A percentile compares a stretch with the other conserved stretches of the same genome.
Evolutionary conservation across 1,140 invertebrate species (phyloP).

Genomic region (Drosophila tani): DNA sequence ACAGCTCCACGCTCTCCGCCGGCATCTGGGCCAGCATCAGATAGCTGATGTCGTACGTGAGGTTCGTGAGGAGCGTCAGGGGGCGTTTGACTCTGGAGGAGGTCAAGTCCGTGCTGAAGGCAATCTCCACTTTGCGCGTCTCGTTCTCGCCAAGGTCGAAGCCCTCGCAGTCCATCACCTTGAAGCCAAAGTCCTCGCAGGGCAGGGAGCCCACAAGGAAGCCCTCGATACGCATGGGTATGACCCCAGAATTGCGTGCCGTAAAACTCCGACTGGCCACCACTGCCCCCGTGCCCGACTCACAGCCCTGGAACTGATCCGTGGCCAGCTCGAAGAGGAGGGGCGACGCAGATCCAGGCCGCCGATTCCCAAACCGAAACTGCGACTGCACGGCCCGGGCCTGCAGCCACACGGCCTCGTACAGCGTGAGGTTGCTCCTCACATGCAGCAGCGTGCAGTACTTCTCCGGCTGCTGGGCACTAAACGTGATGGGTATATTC

Average conservation of each 20-base stretch:
- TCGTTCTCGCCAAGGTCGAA: slow-evolving; percentile 93
- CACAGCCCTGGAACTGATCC: slow-evolving; percentile 93
- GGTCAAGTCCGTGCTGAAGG: slow-evolving; percentile 97
- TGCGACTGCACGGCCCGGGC: slow-evolving; percentile 94
- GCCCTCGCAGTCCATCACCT: slow-evolving; percentile 92
- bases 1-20: slow-evolving; percentile 88
- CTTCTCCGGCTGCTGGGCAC: slow-evolving; percentile 69
- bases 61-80: slow-evolving; percentile 87
- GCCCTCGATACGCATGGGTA: slow-evolving; percentile 91
- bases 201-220: slow-evolving; percentile 91
- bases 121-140: slow-evolving; percentile 94
- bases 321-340: slow-evolving; percentile 94
- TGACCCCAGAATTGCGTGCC: slow-evolving; percentile 94
- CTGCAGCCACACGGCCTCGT: slow-evolving; percentile 93
- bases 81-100: slow-evolving; percentile 91
- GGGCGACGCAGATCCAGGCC: slow-evolving; percentile 90
- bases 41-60: slow-evolving; percentile 89
- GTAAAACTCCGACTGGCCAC: slow-evolving; percentile 90
- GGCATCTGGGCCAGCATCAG: slow-evolving; percentile 93
- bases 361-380: slow-evolving; percentile 96
- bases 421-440: slow-evolving; percentile 96
- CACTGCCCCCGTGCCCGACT: slow-evolving; percentile 15
- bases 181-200: slow-evolving; percentile 95
- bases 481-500: slow-evolving; percentile 84
- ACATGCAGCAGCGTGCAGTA: slow-evolving; percentile 85